Conservation (phyloP, 2,797 vertebrate species). For the Champsocephalus esox region DNA sequence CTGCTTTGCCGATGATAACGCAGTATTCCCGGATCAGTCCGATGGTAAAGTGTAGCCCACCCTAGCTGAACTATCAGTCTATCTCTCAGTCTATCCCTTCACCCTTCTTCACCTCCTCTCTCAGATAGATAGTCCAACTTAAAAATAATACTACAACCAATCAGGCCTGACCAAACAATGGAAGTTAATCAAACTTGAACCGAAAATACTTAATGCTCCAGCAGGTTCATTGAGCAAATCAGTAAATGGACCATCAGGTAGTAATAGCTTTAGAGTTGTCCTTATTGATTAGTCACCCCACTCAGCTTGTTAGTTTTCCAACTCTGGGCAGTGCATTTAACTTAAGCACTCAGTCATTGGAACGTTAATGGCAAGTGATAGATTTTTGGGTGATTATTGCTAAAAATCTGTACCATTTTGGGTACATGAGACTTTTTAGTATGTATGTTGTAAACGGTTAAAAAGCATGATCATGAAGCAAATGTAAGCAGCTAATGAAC, state of each 20-base stretch:
- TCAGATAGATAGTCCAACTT: slow-evolving; percentile 71
- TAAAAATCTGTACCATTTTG: slow-evolving; percentile 57
- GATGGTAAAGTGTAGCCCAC: slow-evolving; percentile 95
- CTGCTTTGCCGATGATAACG: slow-evolving; percentile 99
- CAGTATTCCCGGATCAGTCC: slow-evolving; percentile 96
- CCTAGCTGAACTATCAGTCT: slow-evolving; percentile 85
- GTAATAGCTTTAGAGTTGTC: slow-evolving; percentile 23
- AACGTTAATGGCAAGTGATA: slow-evolving; percentile 39
- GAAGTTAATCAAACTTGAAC: slow-evolving; percentile 20
- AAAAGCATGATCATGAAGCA: slow-evolving; percentile 76
- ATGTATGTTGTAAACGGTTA: slow-evolving; percentile 67
- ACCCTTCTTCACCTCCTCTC: slow-evolving; percentile 82
- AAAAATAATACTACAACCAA: slow-evolving; percentile 65
- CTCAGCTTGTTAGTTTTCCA: slow-evolving; percentile 41
- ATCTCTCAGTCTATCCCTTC: slow-evolving; percentile 83
- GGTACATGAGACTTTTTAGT: slow-evolving; percentile 69
- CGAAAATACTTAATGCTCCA: slow-evolving; percentile 33
- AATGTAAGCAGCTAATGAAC: slow-evolving; percentile 51
- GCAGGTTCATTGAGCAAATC: slow-evolving; percentile 35
- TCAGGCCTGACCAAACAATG: slow-evolving; percentile 51
- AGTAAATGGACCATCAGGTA: slow-evolving; percentile 42
- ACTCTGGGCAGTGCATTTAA: slow-evolving; percentile 31
- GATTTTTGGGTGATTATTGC: slow-evolving; percentile 23
- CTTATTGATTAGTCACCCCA: slow-evolving; percentile 35
- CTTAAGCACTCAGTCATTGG: slow-evolving; percentile 42